Conservation (phyloP, 1,140 invertebrate species). For the Rhagoletis zephyria region DNA sequence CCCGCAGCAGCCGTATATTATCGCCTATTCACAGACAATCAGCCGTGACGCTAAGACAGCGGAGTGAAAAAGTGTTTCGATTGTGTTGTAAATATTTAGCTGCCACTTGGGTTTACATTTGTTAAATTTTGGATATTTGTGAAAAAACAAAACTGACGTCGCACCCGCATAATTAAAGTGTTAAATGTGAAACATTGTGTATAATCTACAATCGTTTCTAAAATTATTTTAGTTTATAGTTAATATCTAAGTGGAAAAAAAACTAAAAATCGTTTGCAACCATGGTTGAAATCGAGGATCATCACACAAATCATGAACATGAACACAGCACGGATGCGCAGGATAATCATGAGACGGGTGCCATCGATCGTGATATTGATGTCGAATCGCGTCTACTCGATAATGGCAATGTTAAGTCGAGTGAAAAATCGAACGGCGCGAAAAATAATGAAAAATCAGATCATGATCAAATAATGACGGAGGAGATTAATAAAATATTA, state of each 20-base stretch:
- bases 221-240: no score
- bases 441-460: slow-evolving; percentile 65
- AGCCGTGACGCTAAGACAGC: background rate
- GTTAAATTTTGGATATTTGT: no score
- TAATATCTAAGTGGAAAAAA: background rate
- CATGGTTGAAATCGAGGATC: slow-evolving; percentile 24
- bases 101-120: no score
- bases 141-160: no score
- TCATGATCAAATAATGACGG: slow-evolving; percentile 65
- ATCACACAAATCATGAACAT: slow-evolving; percentile 18
- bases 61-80: background rate
- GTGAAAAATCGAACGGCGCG: slow-evolving; percentile 54
- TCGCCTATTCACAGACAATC: background rate
- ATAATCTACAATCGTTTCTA: background rate
- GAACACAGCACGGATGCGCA: slow-evolving; percentile 42
- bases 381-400: slow-evolving; percentile 61
- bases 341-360: slow-evolving; percentile 54
- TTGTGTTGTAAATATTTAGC: no score
- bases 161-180: background rate
- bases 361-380: background rate
- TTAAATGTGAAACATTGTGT: background rate
- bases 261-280: background rate
- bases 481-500: slow-evolving; percentile 75
- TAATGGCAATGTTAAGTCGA: slow-evolving; percentile 61
- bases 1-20: no score